Conservation (phyloP, 2,888 invertebrate genomes). For the Abrostola triplasia region DNA sequence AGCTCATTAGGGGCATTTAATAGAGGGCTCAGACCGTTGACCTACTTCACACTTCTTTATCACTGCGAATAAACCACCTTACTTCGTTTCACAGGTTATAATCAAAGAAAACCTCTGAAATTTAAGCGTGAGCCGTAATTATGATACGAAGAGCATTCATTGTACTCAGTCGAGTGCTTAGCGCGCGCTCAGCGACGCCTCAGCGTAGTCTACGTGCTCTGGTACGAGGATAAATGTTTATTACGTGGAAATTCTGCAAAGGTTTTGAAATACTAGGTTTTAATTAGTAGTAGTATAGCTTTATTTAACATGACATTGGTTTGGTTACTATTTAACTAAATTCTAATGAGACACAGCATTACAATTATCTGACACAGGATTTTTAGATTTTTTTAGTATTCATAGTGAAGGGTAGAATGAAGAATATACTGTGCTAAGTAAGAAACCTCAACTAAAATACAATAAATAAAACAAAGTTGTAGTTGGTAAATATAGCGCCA, state of each 20-base stretch:
- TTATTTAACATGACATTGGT: too few relatives aligned
- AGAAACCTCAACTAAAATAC: neutral
- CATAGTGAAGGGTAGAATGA: too few relatives aligned
- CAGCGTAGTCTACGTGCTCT: too few relatives aligned
- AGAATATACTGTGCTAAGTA: neutral
- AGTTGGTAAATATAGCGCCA: neutral
- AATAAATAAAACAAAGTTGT: neutral
- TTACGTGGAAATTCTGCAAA: neutral
- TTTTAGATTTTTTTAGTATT: too few relatives aligned
- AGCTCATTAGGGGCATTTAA: constrained; percentile 4
- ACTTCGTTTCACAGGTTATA: constrained; percentile 42
- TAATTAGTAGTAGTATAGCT: neutral
- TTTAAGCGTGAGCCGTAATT: constrained; percentile 18
- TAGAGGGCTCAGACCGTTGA: too few relatives aligned
- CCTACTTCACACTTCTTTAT: constrained; percentile 11
- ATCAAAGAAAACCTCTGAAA: constrained; percentile 38
- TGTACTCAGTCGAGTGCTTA: neutral
- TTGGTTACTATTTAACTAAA: too few relatives aligned
- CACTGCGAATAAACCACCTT: constrained; percentile 14
- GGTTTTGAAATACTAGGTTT: neutral
- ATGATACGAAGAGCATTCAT: constrained; percentile 17
- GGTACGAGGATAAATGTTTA: neutral
- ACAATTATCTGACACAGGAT: too few relatives aligned
- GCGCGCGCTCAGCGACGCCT: too few relatives aligned
- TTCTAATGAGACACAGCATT: too few relatives aligned